Percentiles rank a stretch among this genome's conserved stretches.
phyloP scores from a whole-genome alignment of 2,888 invertebrate species.

The Ditylenchus weischeri region DNA sequence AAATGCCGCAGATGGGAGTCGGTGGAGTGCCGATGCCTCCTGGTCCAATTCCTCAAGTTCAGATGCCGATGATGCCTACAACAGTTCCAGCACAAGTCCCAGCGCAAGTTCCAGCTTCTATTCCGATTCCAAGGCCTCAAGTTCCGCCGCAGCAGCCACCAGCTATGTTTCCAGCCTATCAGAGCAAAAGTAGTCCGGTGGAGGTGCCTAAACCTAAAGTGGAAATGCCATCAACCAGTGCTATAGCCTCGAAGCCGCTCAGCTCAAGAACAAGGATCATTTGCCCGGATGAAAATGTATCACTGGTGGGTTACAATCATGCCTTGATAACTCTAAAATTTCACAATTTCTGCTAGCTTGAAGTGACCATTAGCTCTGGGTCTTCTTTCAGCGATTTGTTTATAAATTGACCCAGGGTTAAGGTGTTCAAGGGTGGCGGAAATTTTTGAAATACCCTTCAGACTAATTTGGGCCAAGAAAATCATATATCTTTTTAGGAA shows the following conservation, averaged over 20 bases:
- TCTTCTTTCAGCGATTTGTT: too few species aligned
- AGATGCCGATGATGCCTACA: constrained; percentile 41
- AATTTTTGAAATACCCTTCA: too few species aligned
- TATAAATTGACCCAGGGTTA: too few species aligned
- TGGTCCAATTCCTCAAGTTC: constrained; percentile 38
- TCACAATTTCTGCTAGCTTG: too few species aligned
- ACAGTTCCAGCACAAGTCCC: background rate
- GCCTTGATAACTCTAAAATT: constrained; percentile 53
- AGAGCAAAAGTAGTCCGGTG: constrained; percentile 14
- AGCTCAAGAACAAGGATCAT: constrained; percentile 70
- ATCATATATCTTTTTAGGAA: constrained; percentile 31
- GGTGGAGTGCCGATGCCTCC: constrained; percentile 52
- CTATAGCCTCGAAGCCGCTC: constrained; percentile 20
- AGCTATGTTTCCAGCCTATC: constrained; percentile 29
- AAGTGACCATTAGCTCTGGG: too few species aligned
- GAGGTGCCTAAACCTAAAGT: constrained; percentile 60
- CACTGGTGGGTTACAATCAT: constrained; percentile 63
- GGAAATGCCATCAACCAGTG: constrained; percentile 71
- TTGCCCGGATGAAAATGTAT: constrained; percentile 88
- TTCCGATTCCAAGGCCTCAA: constrained; percentile 29
- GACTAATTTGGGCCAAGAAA: too few species aligned
- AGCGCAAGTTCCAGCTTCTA: constrained; percentile 2
- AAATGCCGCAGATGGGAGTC: background rate
- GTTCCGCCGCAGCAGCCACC: constrained; percentile 21
- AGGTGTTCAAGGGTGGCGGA: too few species aligned